A percentile compares a stretch with the other conserved stretches of the same genome.
These are phyloP conservation scores for Oikopleura albicans DNA, from an alignment of 23 tunicate genomes.

Conservation along the genomic window DNA sequence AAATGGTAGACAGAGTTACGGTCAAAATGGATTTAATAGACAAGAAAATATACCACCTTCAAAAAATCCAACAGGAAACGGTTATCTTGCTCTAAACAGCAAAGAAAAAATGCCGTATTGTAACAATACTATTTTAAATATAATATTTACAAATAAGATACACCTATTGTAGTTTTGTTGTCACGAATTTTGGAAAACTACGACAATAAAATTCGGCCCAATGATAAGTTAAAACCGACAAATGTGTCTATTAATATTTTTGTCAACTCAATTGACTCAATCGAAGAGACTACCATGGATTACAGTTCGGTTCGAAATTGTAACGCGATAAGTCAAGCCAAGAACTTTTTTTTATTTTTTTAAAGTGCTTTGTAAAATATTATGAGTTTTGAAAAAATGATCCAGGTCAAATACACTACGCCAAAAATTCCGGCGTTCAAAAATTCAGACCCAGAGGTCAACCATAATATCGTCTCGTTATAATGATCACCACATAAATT, in stretches of 20 bases:
- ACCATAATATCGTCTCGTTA: no score
- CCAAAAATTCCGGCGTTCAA: not conserved
- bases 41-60: not conserved
- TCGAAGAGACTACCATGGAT: constrained; percentile 26
- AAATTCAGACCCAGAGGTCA: no score
- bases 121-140: no score
- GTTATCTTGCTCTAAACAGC: no score
- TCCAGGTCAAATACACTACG: not conserved
- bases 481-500: no score
- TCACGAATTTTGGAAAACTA: constrained; percentile 16
- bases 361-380: not conserved
- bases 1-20: no score
- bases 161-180: no score
- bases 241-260: constrained; percentile 19
- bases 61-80: constrained; percentile 14
- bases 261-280: constrained; percentile 25
- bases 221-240: constrained; percentile 33
- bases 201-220: constrained; percentile 65
- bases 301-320: no score
- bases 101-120: no score
- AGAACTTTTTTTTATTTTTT: not conserved
- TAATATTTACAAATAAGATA: no score
- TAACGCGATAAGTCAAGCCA: not conserved
- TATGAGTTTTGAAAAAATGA: not conserved
- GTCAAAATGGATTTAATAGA: no score